Evolutionary conservation across 2,113 vertebrate genomes (phyloP).

Genomic region (human): DNA sequence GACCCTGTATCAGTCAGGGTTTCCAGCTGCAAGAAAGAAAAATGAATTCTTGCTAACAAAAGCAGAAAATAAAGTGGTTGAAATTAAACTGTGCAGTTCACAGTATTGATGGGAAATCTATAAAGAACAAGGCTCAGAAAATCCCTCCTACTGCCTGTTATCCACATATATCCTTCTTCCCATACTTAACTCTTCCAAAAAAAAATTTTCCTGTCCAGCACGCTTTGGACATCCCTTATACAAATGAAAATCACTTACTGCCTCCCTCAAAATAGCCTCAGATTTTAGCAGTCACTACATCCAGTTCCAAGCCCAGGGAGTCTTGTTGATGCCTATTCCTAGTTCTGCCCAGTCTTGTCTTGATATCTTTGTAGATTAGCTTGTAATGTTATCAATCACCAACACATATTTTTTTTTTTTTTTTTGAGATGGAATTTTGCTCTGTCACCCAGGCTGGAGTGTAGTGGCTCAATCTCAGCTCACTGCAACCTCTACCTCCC

Average conservation of each 20-base stretch:
- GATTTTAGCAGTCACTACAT: not conserved
- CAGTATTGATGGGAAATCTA: not conserved
- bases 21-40: not conserved
- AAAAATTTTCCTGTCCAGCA: not conserved
- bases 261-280: not conserved
- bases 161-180: not conserved
- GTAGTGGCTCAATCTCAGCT: no score
- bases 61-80: not conserved
- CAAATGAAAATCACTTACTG: not conserved
- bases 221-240: not conserved
- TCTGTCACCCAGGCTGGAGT: no score
- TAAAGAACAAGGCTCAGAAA: not conserved
- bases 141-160: not conserved
- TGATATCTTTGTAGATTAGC: not conserved
- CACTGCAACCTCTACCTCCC: no score
- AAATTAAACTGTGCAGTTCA: not conserved
- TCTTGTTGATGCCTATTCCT: not conserved
- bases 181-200: not conserved
- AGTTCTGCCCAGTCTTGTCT: not conserved
- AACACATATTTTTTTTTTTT: not conserved
- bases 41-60: not conserved
- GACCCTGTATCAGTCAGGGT: not conserved
- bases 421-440: no score
- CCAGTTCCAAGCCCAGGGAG: not conserved
- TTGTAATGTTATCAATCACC: not conserved